Conservation (phyloP, 1,140 invertebrate genomes). For the Drosophila lini region DNA sequence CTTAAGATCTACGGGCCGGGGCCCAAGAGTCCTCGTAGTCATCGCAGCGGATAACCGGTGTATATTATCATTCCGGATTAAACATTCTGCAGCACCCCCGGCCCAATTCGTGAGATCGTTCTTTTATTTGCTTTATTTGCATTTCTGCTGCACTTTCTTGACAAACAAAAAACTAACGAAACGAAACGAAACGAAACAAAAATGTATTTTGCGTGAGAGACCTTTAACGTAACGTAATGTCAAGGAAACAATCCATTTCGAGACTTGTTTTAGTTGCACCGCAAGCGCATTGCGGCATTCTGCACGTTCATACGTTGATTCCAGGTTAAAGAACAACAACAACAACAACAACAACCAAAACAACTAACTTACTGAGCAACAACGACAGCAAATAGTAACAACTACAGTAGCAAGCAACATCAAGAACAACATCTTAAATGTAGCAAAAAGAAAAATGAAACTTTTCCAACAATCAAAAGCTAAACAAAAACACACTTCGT, state of each 20-base stretch:
- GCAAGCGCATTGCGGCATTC: slow-evolving; percentile 67
- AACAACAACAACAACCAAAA: slow-evolving; percentile 18
- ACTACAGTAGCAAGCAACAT: slow-evolving; percentile 56
- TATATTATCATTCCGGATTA: background rate
- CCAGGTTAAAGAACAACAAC: slow-evolving; percentile 32
- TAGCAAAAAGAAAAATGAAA: slow-evolving; percentile 49
- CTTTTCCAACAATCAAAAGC: slow-evolving; percentile 44
- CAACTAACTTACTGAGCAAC: slow-evolving; percentile 50
- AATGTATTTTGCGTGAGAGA: slow-evolving; percentile 56
- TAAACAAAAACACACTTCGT: slow-evolving; percentile 81
- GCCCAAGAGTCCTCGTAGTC: slow-evolving; percentile 9
- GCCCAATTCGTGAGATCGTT: slow-evolving; percentile 53
- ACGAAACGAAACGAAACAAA: slow-evolving; percentile 7
- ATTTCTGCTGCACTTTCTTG: slow-evolving; percentile 78
- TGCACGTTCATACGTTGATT: slow-evolving; percentile 67
- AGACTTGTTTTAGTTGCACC: slow-evolving; percentile 58
- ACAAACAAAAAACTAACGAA: slow-evolving; percentile 34
- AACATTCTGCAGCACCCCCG: slow-evolving; percentile 11
- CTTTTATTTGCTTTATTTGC: slow-evolving; percentile 81
- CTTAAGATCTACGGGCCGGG: slow-evolving; percentile 21
- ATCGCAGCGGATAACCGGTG: slow-evolving; percentile 20
- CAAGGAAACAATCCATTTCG: slow-evolving; percentile 34
- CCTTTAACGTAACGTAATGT: slow-evolving; percentile 47
- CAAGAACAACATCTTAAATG: slow-evolving; percentile 54
- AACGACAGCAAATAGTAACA: slow-evolving; percentile 40